Evolutionary conservation across 2,888 invertebrate genomes (phyloP).

Genomic region (Pseudanteris insignis): DNA sequence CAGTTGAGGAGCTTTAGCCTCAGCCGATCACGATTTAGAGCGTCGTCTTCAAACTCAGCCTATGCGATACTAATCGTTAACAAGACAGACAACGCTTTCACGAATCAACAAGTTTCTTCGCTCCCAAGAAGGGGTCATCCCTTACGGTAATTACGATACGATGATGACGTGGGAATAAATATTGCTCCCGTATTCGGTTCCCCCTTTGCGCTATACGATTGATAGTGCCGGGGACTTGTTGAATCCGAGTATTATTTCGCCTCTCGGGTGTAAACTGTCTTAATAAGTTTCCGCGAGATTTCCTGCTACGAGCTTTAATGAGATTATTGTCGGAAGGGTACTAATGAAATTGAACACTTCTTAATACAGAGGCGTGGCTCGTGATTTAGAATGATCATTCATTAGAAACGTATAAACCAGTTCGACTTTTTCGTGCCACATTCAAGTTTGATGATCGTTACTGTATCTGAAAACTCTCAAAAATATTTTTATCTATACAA

Average conservation of each 20-base stretch:
- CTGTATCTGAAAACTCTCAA: no score
- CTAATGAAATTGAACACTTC: slow-evolving; percentile 30
- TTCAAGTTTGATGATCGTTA: no score
- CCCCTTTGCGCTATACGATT: no score
- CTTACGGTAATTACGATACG: slow-evolving; percentile 28
- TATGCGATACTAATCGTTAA: slow-evolving; percentile 10
- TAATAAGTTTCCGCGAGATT: slow-evolving; percentile 33
- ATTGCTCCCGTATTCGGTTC: slow-evolving; percentile 2
- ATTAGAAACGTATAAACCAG: no score
- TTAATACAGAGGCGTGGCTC: slow-evolving; percentile 22
- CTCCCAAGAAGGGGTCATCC: slow-evolving; percentile 18
- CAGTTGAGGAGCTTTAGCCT: slow-evolving; percentile 13
- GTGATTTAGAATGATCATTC: no score
- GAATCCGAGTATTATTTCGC: slow-evolving; percentile 30
- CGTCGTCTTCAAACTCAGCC: slow-evolving; percentile 16
- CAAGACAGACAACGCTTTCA: slow-evolving; percentile 17
- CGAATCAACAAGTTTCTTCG: slow-evolving; percentile 41
- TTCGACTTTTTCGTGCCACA: no score
- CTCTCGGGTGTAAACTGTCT: slow-evolving; percentile 32
- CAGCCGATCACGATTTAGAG: slow-evolving; percentile 26
- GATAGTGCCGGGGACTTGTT: slow-evolving; percentile 22
- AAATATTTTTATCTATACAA: no score
- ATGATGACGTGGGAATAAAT: slow-evolving; percentile 29
- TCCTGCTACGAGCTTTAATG: slow-evolving; percentile 20
- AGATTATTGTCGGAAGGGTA: slow-evolving; percentile 28